Base-by-base conservation (phyloP, 2,113 vertebrate genomes). In the Tenrec ecaudatus region DNA sequence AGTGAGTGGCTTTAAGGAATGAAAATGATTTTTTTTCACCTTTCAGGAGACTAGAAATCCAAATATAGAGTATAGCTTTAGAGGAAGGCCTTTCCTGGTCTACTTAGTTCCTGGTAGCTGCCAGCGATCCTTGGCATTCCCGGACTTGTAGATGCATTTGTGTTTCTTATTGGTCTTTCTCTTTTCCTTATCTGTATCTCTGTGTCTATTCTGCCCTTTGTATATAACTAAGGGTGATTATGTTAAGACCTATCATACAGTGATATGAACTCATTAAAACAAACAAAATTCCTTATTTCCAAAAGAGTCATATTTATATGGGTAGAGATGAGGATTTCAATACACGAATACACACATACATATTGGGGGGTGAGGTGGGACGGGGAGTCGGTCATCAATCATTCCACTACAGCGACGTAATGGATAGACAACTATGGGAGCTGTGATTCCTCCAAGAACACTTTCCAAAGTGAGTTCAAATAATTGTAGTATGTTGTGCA, bases 401-500 rank as follows among this genome's bases (percentile, higher is more conserved):
- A 71, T 71, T 71, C n/a, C 69, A 71, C 17, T 16, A 71, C 16
- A 71, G 91, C 40, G 25, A 87, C 75, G 12, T 77, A 78, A 89
- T 53, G 20, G 4, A 25, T 86, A 25, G 81, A 82, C 94, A 93
- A 58, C 12, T n/a, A 25, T 23, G 66, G 3, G 47, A n/a, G 76
- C 76, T 89, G 27, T 88, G 64, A 88, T 89, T 89, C 23, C 29
- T 47, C 4, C 53, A 86, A 47, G 40, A 89, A 25, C n/a, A 40
- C 31, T 84, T 82, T 58, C 57, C 60, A 82, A 91, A 92, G 76
- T 82, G 58, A 88, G 58, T 85, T 92, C 23, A 94, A 73, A 89
- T 90, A 86, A 82, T 64, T 89, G 68, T 80, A 36, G 15, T 29
- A 47, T 75, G 58, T 89, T 89, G 22, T 76, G 2, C 29, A 93